A percentile compares a stretch with the other conserved stretches of the same genome.
Conservation (phyloP, 2,888 invertebrate genomes). For the Drosophila leonis region DNA sequence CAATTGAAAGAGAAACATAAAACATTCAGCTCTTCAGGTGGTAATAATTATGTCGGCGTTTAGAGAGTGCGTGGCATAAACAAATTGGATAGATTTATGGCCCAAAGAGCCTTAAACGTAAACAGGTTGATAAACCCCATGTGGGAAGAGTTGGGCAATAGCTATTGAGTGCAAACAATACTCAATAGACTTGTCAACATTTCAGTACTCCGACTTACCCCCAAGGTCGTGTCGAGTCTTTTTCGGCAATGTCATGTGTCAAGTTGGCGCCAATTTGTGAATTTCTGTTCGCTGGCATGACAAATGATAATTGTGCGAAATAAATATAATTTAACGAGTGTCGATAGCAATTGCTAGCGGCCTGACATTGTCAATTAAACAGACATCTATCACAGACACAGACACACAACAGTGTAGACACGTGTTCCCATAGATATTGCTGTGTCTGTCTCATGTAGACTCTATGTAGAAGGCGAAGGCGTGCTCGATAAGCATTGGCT, state of each 20-base stretch:
- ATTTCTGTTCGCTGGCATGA: slow-evolving; percentile 56
- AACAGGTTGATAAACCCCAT: slow-evolving; percentile 33
- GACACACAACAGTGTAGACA: slow-evolving; percentile 4
- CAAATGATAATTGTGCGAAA: slow-evolving; percentile 63
- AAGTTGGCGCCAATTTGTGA: slow-evolving; percentile 60
- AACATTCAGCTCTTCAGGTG: slow-evolving; percentile 33
- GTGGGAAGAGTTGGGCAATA: slow-evolving; percentile 2
- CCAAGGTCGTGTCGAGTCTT: slow-evolving; percentile 34
- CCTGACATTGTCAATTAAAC: slow-evolving; percentile 54
- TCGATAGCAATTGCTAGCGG: slow-evolving; percentile 44
- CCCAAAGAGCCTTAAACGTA: slow-evolving; percentile 13
- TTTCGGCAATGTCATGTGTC: slow-evolving; percentile 49
- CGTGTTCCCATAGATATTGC: slow-evolving; percentile 5
- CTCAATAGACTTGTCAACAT: slow-evolving; percentile 47
- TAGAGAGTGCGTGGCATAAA: slow-evolving; percentile 28
- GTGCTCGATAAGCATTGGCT: slow-evolving; percentile 7
- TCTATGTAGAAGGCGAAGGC: not conserved
- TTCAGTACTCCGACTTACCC: slow-evolving; percentile 34
- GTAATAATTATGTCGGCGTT: slow-evolving; percentile 48
- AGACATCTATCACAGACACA: slow-evolving; percentile 12
- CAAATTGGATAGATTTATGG: slow-evolving; percentile 43
- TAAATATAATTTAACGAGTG: slow-evolving; percentile 25
- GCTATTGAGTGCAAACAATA: slow-evolving; percentile 5
- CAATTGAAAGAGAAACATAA: slow-evolving; percentile 7
- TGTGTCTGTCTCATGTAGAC: not conserved